Evolutionary conservation across 2,797 vertebrate species (phyloP), one percentile per base, ranked within the genome.

Genomic region (Rallus crepitans): DNA sequence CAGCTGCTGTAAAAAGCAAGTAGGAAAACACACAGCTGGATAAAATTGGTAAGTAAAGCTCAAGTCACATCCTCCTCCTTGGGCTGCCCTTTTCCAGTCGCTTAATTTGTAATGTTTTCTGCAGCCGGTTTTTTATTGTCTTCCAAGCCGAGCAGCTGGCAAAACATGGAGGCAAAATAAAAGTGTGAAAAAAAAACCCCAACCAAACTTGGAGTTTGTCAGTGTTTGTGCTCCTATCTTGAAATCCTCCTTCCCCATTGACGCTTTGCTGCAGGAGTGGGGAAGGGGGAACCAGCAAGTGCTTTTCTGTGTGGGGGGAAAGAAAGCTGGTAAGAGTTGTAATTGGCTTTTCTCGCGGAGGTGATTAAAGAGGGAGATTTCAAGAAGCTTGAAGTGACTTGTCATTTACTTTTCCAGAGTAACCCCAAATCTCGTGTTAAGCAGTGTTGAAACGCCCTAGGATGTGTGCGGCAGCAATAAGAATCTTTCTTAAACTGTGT

Each of bases 31-130:
- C 8, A 93, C 93, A 96, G 89, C 97, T 85, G 91, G 86, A 91
- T 95, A 73, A 89, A 75, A 86, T 90, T 65, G 98, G 98, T 97
- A 94, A 98, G 96, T 93, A 92, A 84, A 80, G 63, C 79, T 64
- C 37, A 42, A 63, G 19, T 83, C 61, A 63, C 89, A 55, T 89
- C 89, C 77, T 95, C 68, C 86, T 83, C 50, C 42, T 56, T 15
- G 65, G 30, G 77, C 52, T 84, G 72, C 17, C 75, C 73, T 87
- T 73, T 87, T 63, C 63, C 45, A 86, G 57, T 87, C 33, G 60
- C 47, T 89, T 77, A 52, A 40, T 78, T 89, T 87, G 63, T 59
- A 48, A 39, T 78, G 37, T 24, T 77, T 52, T 80, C 70, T 50
- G 42, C 59, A 63, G 42, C 69, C 11, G 25, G 18, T 53, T 42